Evolutionary conservation across 1,140 invertebrate genomes (phyloP).

Genomic region (Eciton burchellii): DNA sequence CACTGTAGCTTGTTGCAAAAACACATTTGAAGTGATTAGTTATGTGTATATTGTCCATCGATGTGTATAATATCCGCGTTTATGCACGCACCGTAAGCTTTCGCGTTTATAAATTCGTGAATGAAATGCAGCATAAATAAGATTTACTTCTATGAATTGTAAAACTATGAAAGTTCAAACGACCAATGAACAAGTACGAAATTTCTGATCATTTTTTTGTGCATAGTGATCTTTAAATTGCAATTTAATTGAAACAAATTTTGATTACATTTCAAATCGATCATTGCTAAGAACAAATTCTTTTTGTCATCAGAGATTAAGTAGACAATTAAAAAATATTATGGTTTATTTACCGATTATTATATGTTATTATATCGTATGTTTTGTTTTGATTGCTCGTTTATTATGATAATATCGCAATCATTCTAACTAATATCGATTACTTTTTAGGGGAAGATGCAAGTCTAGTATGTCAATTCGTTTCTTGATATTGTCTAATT

Average conservation of each 20-base stretch:
- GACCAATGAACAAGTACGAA: not conserved
- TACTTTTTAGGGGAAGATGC: not conserved
- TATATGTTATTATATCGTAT: not conserved
- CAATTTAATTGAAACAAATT: not conserved
- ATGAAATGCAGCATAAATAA: not conserved
- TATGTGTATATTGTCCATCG: conserved; percentile 37
- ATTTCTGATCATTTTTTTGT: too few relatives aligned
- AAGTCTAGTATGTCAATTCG: not conserved
- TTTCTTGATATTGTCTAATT: not conserved
- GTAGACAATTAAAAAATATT: not conserved
- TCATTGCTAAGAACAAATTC: not conserved
- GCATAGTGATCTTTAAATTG: too few relatives aligned
- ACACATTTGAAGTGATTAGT: conserved; percentile 14
- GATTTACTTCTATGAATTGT: not conserved
- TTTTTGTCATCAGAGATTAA: not conserved
- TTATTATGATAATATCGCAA: not conserved
- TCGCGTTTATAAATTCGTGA: conserved; percentile 20
- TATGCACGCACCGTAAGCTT: conserved; percentile 25
- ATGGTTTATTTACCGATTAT: too few relatives aligned
- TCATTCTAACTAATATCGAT: not conserved
- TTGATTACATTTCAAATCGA: not conserved
- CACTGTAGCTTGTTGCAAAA: conserved; percentile 39
- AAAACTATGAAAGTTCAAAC: not conserved
- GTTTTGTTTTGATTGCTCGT: not conserved
- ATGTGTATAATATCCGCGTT: not conserved